Conservation (phyloP, 2,113 vertebrate species). For the Lepus europaeus region DNA sequence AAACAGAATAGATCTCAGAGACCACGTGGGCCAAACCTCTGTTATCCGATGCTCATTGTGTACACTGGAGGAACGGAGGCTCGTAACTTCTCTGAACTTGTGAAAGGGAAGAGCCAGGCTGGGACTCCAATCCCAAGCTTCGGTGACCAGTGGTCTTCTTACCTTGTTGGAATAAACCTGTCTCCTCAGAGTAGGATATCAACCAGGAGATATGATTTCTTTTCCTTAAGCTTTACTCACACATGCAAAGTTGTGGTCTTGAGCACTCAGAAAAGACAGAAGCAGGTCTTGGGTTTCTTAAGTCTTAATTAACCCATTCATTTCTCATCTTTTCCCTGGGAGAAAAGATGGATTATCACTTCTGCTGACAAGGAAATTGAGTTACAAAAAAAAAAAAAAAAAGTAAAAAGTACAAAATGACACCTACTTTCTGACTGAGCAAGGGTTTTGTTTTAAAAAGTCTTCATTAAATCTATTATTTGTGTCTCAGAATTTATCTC, state of each 20-base stretch:
- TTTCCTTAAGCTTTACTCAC: conserved; percentile 2
- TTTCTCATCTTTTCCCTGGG: not conserved
- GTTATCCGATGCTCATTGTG: not conserved
- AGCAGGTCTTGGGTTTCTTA: not conserved
- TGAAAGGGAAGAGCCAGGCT: not conserved
- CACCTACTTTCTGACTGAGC: not conserved
- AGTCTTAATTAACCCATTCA: not conserved
- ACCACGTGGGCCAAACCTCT: not conserved
- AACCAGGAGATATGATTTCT: not conserved
- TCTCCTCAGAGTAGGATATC: not conserved
- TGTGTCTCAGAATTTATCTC: not conserved
- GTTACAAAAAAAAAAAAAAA: not conserved
- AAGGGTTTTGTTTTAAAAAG: conserved; percentile 32
- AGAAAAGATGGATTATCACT: conserved; percentile 10
- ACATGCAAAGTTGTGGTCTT: not conserved
- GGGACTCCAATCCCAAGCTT: not conserved
- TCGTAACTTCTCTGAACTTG: not conserved
- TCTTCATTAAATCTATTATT: not conserved
- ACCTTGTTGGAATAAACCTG: not conserved
- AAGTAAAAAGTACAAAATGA: not conserved
- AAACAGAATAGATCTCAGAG: not conserved
- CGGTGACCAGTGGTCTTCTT: not conserved
- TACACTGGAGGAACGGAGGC: not conserved
- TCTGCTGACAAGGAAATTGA: conserved; percentile 39
- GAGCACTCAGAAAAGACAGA: not conserved